Conservation (phyloP, 2,113 vertebrate species). For the Ranitomeya variabilis region DNA sequence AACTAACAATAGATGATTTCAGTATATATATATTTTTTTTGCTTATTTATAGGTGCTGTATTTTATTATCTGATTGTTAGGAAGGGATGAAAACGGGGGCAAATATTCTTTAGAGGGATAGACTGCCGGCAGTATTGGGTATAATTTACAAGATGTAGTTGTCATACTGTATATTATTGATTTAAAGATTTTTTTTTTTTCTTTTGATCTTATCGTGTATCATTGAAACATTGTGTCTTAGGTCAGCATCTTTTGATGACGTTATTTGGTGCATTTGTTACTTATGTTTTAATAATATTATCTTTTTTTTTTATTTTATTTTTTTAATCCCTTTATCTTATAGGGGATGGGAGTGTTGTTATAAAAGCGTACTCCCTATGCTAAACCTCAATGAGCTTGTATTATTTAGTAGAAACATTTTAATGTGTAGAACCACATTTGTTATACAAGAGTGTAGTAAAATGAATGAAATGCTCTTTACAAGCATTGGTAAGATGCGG, state of each 20-base stretch:
- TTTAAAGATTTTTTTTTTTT: constrained; percentile 84
- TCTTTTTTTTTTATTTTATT: constrained; percentile 73
- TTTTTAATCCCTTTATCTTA: constrained; percentile 44
- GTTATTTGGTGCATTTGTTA: constrained; percentile 89
- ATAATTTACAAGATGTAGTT: constrained; percentile 99
- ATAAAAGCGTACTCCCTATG: constrained; percentile 77
- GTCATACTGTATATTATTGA: constrained; percentile 98
- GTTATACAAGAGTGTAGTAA: constrained; percentile 76
- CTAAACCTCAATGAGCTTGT: constrained; percentile 79
- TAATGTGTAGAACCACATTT: constrained; percentile 81
- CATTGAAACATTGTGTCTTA: constrained; percentile 85
- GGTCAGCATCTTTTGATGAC: constrained; percentile 88
- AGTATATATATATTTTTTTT: constrained; percentile 88
- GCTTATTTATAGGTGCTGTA: constrained; percentile 99
- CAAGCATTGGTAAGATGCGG: constrained; percentile 74
- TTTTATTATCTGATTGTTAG: constrained; percentile 97
- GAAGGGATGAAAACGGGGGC: constrained; percentile 94
- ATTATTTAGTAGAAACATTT: constrained; percentile 77
- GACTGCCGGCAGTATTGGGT: constrained; percentile 99
- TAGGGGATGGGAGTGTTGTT: constrained; percentile 69
- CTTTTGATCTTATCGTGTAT: constrained; percentile 91
- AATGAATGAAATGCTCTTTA: constrained; percentile 70
- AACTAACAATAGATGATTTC: constrained; percentile 89
- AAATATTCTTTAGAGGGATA: constrained; percentile 97
- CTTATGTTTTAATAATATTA: constrained; percentile 84